These are phyloP conservation scores for Montipora capricornis DNA, from an alignment of 64 coral and sea anemone species.

Conservation along the genomic window DNA sequence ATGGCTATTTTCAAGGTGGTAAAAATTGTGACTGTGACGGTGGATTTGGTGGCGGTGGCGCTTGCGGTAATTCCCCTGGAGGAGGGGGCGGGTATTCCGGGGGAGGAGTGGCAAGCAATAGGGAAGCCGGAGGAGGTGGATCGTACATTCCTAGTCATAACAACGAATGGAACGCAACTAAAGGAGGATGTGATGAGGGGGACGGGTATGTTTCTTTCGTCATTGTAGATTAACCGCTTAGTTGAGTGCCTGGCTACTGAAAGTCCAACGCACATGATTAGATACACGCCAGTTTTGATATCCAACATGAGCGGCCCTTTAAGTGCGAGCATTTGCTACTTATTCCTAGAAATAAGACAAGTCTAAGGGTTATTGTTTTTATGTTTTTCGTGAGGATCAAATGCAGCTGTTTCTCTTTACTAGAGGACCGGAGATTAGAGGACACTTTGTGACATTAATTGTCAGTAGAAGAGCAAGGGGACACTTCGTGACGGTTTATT, in stretches of 20 bases:
- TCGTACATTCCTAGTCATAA: constrained; percentile 7
- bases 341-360: no score
- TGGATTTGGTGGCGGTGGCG: constrained; percentile 89
- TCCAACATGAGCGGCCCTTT: no score
- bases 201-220: constrained; percentile 69
- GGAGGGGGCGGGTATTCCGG: constrained; percentile 88
- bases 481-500: no score
- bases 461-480: no score
- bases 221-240: neutral
- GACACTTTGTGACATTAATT: no score
- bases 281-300: no score
- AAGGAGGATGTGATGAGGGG: constrained; percentile 40
- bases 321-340: no score
- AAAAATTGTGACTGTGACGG: constrained; percentile 16
- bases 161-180: constrained; percentile 22
- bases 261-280: no score
- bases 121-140: constrained; percentile 51
- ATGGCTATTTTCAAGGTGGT: constrained; percentile 27
- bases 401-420: no score
- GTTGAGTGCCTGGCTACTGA: neutral
- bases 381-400: no score
- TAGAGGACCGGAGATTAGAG: no score
- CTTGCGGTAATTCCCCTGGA: constrained; percentile 32
- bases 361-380: no score
- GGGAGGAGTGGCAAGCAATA: constrained; percentile 35